These are phyloP conservation scores for Phenacoccus solenopsis DNA, from an alignment of 1,140 invertebrate species.

Conservation along the genomic window DNA sequence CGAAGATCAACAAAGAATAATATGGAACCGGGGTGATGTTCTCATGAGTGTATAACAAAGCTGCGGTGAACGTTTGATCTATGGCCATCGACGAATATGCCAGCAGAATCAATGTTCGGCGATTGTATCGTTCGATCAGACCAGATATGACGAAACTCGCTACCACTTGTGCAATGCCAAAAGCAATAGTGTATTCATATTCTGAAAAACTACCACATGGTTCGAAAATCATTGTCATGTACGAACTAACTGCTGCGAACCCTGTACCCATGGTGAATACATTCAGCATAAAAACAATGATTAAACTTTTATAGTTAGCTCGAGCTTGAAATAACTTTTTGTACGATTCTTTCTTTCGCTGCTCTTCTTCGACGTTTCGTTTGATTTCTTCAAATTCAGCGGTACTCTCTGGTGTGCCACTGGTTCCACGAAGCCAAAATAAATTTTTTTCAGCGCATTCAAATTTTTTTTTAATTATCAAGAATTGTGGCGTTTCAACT, in stretches of 20 bases:
- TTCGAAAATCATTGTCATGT: neutral
- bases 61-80: neutral
- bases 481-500: neutral
- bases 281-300: slow-evolving; percentile 33
- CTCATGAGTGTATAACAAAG: neutral
- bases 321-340: slow-evolving; percentile 26
- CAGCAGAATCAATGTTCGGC: neutral
- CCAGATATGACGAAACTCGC: slow-evolving; percentile 46
- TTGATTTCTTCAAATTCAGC: neutral
- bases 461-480: neutral
- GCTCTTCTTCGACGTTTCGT: neutral
- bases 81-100: neutral
- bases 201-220: neutral
- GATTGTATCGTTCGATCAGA: neutral
- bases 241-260: neutral
- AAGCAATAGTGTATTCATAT: neutral
- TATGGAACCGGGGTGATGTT: neutral
- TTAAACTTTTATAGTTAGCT: slow-evolving; percentile 25
- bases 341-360: slow-evolving; percentile 29
- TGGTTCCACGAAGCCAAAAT: neutral
- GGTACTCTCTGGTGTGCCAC: neutral
- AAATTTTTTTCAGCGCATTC: neutral
- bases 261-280: neutral
- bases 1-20: neutral
- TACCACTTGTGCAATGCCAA: slow-evolving; percentile 31